These are phyloP conservation scores for Myotis lucifugus DNA, from an alignment of 2,113 vertebrate genomes.

Conservation along the genomic window DNA sequence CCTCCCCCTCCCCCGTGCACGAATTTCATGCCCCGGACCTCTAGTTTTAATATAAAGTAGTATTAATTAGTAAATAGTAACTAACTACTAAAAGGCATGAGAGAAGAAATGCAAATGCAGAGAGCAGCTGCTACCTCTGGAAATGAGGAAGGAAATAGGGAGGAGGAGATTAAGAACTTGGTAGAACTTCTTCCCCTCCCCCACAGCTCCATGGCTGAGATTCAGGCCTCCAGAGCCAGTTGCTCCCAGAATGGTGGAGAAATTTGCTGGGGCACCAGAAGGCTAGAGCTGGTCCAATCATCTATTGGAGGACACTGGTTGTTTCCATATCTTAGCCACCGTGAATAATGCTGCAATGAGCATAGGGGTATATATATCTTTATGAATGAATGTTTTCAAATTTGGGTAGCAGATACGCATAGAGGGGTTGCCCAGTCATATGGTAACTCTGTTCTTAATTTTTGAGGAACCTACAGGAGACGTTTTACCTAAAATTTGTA, in stretches of 20 bases:
- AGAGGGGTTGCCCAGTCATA: not conserved
- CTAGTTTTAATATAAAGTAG: not conserved
- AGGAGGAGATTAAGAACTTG: not conserved
- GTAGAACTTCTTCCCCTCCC: not conserved
- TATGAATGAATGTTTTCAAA: not conserved
- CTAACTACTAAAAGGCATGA: not conserved
- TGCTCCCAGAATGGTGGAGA: not conserved
- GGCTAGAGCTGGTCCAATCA: not conserved
- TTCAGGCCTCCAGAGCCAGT: not conserved
- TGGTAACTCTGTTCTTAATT: not conserved
- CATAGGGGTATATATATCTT: not conserved
- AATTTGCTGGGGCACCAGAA: not conserved
- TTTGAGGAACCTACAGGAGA: not conserved
- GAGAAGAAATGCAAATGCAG: not conserved
- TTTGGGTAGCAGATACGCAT: not conserved
- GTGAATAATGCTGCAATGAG: not conserved
- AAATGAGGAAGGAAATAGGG: not conserved
- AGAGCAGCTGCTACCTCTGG: not conserved
- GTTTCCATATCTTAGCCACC: not conserved
- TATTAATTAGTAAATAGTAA: not conserved
- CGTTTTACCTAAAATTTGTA: constrained; percentile 21
- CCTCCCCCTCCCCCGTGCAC: too few species aligned
- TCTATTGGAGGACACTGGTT: not conserved
- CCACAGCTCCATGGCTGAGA: not conserved
- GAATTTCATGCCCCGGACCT: too few species aligned